Conservation (phyloP, 2,113 vertebrate species). For the Heterotis niloticus region DNA sequence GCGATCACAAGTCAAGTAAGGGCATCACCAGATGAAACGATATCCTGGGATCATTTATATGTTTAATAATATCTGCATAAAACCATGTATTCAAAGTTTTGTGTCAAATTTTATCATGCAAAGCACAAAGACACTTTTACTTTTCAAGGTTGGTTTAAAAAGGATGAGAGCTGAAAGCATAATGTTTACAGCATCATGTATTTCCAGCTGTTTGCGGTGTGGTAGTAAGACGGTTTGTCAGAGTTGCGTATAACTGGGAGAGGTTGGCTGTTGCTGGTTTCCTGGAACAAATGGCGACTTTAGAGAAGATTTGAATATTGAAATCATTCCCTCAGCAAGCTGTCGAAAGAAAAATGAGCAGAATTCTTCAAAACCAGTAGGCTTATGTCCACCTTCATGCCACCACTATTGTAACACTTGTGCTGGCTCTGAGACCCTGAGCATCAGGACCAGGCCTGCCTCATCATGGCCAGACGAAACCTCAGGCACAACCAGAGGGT, state of each 20-base stretch:
- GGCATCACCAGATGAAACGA: slow-evolving; percentile 18
- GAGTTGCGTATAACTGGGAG: neutral
- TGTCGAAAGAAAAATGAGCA: slow-evolving; percentile 17
- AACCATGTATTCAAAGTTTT: slow-evolving; percentile 10
- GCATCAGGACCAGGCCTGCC: too few species aligned
- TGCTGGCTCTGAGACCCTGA: too few species aligned
- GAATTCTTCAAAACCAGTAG: neutral
- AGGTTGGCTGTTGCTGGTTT: neutral
- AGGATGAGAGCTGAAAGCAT: neutral
- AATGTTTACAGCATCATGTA: neutral
- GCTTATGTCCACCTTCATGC: neutral
- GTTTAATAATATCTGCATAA: slow-evolving; percentile 16
- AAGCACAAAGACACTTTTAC: too few species aligned
- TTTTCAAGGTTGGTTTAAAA: slow-evolving; percentile 13
- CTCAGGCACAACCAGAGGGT: neutral
- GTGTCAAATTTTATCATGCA: too few species aligned
- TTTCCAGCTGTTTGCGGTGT: neutral
- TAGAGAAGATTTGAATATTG: neutral
- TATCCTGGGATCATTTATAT: slow-evolving; percentile 14
- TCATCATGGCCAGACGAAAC: neutral
- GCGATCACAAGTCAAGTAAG: neutral
- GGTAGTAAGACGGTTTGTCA: neutral
- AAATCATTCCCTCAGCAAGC: neutral
- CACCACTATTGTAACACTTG: neutral
- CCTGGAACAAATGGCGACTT: neutral